Evolutionary conservation across 2,797 vertebrate species (phyloP).

Genomic region (Gymnopithys bicolor): DNA sequence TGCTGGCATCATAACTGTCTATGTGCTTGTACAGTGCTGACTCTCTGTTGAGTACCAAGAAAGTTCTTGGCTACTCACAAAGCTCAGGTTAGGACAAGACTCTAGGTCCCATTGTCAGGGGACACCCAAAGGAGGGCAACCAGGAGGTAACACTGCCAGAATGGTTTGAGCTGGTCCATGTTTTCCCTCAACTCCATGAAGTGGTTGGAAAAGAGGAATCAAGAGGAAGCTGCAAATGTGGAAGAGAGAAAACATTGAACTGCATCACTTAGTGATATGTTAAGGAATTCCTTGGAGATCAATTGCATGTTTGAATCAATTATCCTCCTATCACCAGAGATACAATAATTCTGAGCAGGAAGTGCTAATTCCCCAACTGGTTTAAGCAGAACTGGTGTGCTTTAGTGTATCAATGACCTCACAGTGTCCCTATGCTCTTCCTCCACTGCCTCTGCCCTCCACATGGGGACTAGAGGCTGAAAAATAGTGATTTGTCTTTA

Average conservation of each 20-base stretch:
- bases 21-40: background rate
- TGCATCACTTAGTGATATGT: background rate
- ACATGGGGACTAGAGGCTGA: background rate
- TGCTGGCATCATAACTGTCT: background rate
- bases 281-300: background rate
- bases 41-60: background rate
- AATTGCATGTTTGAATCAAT: background rate
- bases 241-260: background rate
- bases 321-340: background rate
- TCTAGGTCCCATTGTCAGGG: background rate
- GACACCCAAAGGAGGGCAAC: background rate
- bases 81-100: background rate
- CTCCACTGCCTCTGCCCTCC: background rate
- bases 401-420: background rate
- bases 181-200: rapidly evolving
- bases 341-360: background rate
- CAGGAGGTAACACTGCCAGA: background rate
- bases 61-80: background rate
- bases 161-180: background rate
- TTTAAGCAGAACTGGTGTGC: background rate
- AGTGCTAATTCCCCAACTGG: background rate
- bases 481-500: background rate
- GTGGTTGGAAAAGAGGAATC: background rate
- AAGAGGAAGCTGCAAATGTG: background rate
- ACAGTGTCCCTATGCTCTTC: background rate